Percentiles rank a stretch among this genome's conserved stretches.
These are phyloP conservation scores for Apomyelois bistriatella DNA, from an alignment of 2,888 invertebrate species.

Conservation along the genomic window DNA sequence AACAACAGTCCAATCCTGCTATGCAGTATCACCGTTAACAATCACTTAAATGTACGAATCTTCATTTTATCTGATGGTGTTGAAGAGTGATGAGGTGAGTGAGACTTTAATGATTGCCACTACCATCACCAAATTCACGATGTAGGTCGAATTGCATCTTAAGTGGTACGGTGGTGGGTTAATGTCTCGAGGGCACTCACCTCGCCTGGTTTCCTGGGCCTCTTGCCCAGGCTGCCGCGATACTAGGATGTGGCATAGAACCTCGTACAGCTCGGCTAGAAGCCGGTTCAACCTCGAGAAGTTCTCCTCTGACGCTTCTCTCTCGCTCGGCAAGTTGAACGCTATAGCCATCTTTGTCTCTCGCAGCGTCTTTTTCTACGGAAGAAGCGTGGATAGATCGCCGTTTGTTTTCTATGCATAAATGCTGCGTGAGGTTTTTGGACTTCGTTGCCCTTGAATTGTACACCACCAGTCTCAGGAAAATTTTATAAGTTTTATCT, in stretches of 20 bases:
- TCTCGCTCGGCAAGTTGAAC: conserved; percentile 78
- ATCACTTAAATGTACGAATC: conserved; percentile 62
- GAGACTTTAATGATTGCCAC: conserved; percentile 76
- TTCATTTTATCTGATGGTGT: conserved; percentile 75
- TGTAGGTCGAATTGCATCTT: conserved; percentile 81
- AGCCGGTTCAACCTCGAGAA: conserved; percentile 80
- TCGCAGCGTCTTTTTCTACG: conserved; percentile 61
- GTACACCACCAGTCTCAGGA: conserved; percentile 23
- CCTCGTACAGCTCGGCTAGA: conserved; percentile 77
- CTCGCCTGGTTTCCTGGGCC: conserved; percentile 70
- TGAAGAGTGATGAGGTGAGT: conserved; percentile 74
- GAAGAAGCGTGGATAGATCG: conserved; percentile 67
- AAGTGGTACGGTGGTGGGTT: conserved; percentile 77
- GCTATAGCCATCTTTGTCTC: conserved; percentile 80
- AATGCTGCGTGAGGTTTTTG: conserved; percentile 52
- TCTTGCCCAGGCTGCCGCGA: conserved; percentile 73
- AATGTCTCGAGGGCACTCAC: conserved; percentile 76
- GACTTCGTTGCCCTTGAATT: conserved; percentile 34
- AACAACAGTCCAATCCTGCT: conserved; percentile 77
- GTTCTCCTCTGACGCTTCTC: conserved; percentile 78
- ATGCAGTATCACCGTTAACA: conserved; percentile 76
- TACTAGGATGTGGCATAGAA: conserved; percentile 78
- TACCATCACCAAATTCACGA: conserved; percentile 77
- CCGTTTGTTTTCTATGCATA: conserved; percentile 72
- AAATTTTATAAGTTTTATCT: conserved; percentile 8